Evolutionary conservation across 2,888 invertebrate genomes (phyloP).

Genomic region (Eumacrocentrus americanus): DNA sequence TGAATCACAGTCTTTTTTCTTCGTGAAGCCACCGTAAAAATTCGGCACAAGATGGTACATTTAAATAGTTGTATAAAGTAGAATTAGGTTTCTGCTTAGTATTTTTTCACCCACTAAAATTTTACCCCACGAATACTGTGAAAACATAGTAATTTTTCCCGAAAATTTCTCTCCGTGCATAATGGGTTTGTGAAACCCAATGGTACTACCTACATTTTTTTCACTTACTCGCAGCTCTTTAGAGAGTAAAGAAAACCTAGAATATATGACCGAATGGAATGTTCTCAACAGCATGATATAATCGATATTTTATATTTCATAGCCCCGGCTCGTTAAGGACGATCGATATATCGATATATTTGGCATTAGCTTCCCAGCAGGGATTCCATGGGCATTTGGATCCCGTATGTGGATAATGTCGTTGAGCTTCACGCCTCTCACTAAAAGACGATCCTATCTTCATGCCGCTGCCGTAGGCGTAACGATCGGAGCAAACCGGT

Average conservation of each 20-base stretch:
- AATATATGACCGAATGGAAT: background rate
- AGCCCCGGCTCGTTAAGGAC: background rate
- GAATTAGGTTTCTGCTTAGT: too few relatives aligned
- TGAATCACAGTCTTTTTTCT: too few relatives aligned
- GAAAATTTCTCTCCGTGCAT: too few relatives aligned
- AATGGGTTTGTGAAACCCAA: too few relatives aligned
- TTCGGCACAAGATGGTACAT: too few relatives aligned
- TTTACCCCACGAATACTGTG: too few relatives aligned
- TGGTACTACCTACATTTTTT: background rate
- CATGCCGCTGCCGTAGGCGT: slow-evolving; percentile 10
- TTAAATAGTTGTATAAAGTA: too few relatives aligned
- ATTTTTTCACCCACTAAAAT: too few relatives aligned
- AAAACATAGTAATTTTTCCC: too few relatives aligned
- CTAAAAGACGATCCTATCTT: slow-evolving; percentile 17
- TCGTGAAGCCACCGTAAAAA: too few relatives aligned
- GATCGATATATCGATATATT: slow-evolving; percentile 7
- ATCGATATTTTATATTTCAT: slow-evolving; percentile 6
- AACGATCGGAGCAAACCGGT: slow-evolving; percentile 16
- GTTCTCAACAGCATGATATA: background rate
- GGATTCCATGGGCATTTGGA: slow-evolving; percentile 2
- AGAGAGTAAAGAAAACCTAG: background rate
- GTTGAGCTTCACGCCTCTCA: slow-evolving; percentile 12
- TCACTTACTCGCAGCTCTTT: background rate
- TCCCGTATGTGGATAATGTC: slow-evolving; percentile 3
- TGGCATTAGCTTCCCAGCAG: slow-evolving; percentile 12